Evolutionary conservation across 2,797 vertebrate species (phyloP).

Genomic region (Manis pentadactyla): DNA sequence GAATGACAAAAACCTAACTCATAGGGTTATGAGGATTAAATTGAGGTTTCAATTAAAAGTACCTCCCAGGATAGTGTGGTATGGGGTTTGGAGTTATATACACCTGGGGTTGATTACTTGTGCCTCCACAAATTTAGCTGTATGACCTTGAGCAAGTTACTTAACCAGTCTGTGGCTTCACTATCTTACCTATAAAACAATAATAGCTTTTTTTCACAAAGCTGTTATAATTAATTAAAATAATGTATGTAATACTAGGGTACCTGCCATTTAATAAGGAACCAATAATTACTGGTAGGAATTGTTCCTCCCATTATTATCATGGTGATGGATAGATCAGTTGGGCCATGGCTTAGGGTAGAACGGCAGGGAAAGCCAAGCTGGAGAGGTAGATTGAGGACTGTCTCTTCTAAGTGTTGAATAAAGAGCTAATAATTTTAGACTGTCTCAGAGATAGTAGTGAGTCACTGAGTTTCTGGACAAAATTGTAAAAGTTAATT

Average conservation of each 20-base stretch:
- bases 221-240: slow-evolving; percentile 10
- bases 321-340: not conserved
- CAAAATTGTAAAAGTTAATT: not conserved
- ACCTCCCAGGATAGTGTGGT: not conserved
- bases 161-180: not conserved
- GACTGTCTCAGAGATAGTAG: not conserved
- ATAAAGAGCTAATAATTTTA: not conserved
- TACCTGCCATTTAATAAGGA: not conserved
- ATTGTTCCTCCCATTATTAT: not conserved
- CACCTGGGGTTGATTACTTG: not conserved
- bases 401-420: not conserved
- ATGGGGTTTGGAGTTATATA: not conserved
- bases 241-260: not conserved
- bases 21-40: not conserved
- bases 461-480: not conserved
- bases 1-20: not conserved
- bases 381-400: not conserved
- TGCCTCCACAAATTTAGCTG: not conserved
- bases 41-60: not conserved
- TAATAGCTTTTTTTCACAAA: slow-evolving; percentile 31
- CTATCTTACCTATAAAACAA: slow-evolving; percentile 28
- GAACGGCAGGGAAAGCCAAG: not conserved
- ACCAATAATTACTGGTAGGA: not conserved
- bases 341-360: not conserved
- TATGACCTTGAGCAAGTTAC: not conserved